These are phyloP conservation scores for Murina feae DNA, from an alignment of 2,113 vertebrate species.

Conservation along the genomic window DNA sequence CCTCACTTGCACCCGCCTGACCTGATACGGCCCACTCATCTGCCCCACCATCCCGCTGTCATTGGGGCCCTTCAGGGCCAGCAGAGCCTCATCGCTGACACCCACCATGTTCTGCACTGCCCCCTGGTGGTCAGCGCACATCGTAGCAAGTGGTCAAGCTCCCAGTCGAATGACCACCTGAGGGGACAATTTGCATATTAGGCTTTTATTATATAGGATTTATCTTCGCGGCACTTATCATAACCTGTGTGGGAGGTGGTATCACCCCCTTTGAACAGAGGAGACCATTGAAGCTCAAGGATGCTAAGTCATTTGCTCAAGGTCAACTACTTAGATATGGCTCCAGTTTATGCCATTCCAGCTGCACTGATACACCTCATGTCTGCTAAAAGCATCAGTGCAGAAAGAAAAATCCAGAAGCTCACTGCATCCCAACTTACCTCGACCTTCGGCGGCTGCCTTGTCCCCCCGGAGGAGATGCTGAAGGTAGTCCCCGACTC, in stretches of 20 bases:
- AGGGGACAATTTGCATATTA: too few relatives aligned
- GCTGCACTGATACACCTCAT: accelerated
- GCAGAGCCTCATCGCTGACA: too few relatives aligned
- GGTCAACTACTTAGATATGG: neutral
- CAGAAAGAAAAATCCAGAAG: neutral
- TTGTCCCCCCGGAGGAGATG: neutral
- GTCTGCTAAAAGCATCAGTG: neutral
- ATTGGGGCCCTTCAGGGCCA: too few relatives aligned
- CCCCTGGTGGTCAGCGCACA: too few relatives aligned
- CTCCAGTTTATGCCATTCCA: neutral
- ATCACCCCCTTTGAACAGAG: neutral
- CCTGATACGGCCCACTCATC: too few relatives aligned
- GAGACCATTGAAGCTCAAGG: neutral
- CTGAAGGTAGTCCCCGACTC: neutral
- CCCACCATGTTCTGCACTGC: too few relatives aligned
- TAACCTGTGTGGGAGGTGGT: neutral
- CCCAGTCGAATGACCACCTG: too few relatives aligned
- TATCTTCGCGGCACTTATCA: neutral
- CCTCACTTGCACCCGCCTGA: too few relatives aligned
- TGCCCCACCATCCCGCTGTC: too few relatives aligned
- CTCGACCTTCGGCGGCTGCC: neutral
- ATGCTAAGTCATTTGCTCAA: slow-evolving; percentile 1
- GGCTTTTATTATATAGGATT: neutral
- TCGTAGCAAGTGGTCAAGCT: too few relatives aligned
- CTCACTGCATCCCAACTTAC: neutral